These are phyloP conservation scores for Schmidtea mediterranea DNA, from an alignment of 1,140 invertebrate species.

Conservation along the genomic window DNA sequence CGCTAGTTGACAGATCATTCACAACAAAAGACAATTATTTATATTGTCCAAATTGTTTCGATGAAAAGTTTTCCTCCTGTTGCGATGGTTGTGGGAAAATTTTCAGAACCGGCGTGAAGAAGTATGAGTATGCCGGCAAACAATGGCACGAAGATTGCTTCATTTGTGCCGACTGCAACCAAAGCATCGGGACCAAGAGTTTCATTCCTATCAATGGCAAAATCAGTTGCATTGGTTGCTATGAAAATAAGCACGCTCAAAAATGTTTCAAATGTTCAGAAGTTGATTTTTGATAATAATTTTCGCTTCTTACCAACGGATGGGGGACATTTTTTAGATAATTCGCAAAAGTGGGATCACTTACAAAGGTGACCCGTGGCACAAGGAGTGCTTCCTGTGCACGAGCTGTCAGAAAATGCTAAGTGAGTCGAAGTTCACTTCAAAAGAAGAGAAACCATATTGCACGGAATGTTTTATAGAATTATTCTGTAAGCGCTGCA, in stretches of 20 bases:
- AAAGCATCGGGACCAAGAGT: slow-evolving; percentile 62
- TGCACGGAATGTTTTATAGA: slow-evolving; percentile 87
- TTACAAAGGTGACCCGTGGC: slow-evolving; percentile 92
- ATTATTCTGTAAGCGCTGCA: slow-evolving; percentile 77
- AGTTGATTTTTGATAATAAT: too few relatives aligned
- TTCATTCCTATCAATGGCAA: slow-evolving; percentile 93
- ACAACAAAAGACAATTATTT: not conserved
- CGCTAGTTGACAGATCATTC: slow-evolving; percentile 1
- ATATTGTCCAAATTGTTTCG: slow-evolving; percentile 1
- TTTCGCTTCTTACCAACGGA: too few relatives aligned
- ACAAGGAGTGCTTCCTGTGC: slow-evolving; percentile 83
- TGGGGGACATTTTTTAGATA: slow-evolving; percentile 45
- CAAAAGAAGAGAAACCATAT: slow-evolving; percentile 77
- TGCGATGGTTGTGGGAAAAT: not conserved
- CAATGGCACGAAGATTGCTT: slow-evolving; percentile 88
- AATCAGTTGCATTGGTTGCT: slow-evolving; percentile 93
- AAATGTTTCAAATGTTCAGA: slow-evolving; percentile 78
- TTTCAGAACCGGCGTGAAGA: not conserved
- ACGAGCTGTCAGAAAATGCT: slow-evolving; percentile 66
- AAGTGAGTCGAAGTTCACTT: slow-evolving; percentile 77
- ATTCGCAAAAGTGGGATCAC: slow-evolving; percentile 83
- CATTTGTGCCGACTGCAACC: slow-evolving; percentile 82
- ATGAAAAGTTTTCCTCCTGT: not conserved
- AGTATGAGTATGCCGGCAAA: slow-evolving; percentile 2
- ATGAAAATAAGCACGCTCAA: slow-evolving; percentile 89